Conservation (phyloP, 2,113 vertebrate genomes). For the Galeopterus variegatus region DNA sequence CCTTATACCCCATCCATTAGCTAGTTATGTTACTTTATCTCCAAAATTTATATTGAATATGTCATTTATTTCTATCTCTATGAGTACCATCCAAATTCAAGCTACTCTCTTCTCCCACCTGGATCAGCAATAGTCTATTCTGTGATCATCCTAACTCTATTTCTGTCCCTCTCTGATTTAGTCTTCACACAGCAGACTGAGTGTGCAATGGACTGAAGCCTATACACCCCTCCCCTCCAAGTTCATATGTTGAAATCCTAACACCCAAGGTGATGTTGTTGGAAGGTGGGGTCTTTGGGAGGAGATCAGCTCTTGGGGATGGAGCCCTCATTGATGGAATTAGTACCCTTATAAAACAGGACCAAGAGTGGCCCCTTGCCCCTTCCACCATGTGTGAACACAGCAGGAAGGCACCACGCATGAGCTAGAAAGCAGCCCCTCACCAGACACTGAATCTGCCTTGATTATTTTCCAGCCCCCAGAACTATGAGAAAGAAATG, state of each 20-base stretch:
- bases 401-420: no score
- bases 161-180: background rate
- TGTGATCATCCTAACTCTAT: background rate
- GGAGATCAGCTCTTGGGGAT: background rate
- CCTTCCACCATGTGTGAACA: background rate
- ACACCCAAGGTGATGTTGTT: background rate
- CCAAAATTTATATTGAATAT: background rate
- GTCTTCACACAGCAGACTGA: no score
- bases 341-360: background rate
- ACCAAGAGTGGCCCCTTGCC: background rate
- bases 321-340: background rate
- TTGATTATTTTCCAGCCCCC: background rate
- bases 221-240: background rate
- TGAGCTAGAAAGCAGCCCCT: background rate
- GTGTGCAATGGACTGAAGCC: background rate
- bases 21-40: background rate
- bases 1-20: background rate
- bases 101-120: background rate
- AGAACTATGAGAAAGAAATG: background rate
- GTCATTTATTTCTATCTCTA: background rate
- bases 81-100: background rate
- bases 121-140: background rate
- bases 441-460: background rate
- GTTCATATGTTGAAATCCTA: background rate
- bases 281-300: background rate